Percentiles rank a stretch among this genome's conserved stretches.
Conservation (phyloP, 2,888 invertebrate species). For the Drosophila mettleri region DNA sequence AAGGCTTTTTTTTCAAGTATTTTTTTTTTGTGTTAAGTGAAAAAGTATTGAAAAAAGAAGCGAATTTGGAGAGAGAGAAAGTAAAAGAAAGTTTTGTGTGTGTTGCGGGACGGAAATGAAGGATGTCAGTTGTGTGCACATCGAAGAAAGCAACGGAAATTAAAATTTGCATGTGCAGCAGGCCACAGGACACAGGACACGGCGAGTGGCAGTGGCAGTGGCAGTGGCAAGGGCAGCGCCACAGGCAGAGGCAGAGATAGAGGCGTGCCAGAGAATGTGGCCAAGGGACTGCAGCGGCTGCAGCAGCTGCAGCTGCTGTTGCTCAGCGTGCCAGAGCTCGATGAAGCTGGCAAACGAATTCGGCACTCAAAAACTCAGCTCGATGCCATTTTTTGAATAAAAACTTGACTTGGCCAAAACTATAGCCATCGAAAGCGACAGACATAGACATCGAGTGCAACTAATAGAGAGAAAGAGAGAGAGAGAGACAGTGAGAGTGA, state of each 20-base stretch:
- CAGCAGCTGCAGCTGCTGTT: slow-evolving; percentile 25
- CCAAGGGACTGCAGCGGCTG: slow-evolving; percentile 19
- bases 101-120: slow-evolving; percentile 73
- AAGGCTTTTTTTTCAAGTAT: slow-evolving; percentile 8
- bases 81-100: slow-evolving; percentile 23
- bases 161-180: slow-evolving; percentile 79
- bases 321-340: slow-evolving; percentile 30
- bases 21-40: slow-evolving; percentile 8
- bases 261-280: slow-evolving; percentile 36
- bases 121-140: slow-evolving; percentile 73
- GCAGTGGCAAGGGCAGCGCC: neutral
- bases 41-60: slow-evolving; percentile 1
- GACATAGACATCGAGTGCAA: neutral
- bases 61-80: slow-evolving; percentile 11
- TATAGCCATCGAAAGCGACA: neutral
- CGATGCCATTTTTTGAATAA: slow-evolving; percentile 38
- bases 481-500: neutral
- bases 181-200: slow-evolving; percentile 13
- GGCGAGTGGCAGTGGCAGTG: neutral
- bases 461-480: neutral
- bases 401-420: slow-evolving; percentile 34
- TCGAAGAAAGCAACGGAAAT: slow-evolving; percentile 80
- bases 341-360: slow-evolving; percentile 42
- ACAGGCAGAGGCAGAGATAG: slow-evolving; percentile 4
- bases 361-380: slow-evolving; percentile 36